Evolutionary conservation across 2,888 invertebrate species (phyloP), one percentile per base, ranked within the genome.

Genomic region (Drosophila birchii): DNA sequence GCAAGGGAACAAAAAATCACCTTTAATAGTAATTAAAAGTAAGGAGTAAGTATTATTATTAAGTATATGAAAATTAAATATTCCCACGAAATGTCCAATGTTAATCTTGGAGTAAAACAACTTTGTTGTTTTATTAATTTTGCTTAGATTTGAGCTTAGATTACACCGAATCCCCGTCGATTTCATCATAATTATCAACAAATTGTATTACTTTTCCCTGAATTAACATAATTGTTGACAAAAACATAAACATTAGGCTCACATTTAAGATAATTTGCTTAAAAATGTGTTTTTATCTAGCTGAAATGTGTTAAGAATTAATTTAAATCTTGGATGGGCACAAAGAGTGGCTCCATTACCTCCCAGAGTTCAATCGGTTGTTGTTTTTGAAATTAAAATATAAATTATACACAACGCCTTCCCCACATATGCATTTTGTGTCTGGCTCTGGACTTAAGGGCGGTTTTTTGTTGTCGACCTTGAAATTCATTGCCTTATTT

Each of bases 391-490:
- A n/a, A 47, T 29, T 47, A 29, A 8, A 49, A 49, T 34, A 49
- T 32, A 32, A 32, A 49, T 4, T 32, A 14, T 14, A 49, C 32
- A 34, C 49, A 14, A 34, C 32, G 3, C 29, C 12, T 47, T 18
- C 49, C 14, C 14, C 16, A 20, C 34, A 16, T 16, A 5, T 16
- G 16, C 8, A 38, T 51, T 51, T 16, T 51, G 49, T 51, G 51
- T 51, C 51, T 51, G 51, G 32, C 18, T 32, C 49, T 23, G 7
- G 18, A 12, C 8, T 20, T 34, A 34, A 51, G 51, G 51, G 51
- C 34, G 34, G 51, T 51, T 51, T 51, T 51, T 51, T 51, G 34
- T 34, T 34, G 20, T 14, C 20, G 51, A 34, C 51, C 51, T 51
- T 51, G 34, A 51, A 51, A 51, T 34, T 20, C 2, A 0, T 7